Conservation (phyloP, 2,113 vertebrate species). For the Circaetus gallicus region DNA sequence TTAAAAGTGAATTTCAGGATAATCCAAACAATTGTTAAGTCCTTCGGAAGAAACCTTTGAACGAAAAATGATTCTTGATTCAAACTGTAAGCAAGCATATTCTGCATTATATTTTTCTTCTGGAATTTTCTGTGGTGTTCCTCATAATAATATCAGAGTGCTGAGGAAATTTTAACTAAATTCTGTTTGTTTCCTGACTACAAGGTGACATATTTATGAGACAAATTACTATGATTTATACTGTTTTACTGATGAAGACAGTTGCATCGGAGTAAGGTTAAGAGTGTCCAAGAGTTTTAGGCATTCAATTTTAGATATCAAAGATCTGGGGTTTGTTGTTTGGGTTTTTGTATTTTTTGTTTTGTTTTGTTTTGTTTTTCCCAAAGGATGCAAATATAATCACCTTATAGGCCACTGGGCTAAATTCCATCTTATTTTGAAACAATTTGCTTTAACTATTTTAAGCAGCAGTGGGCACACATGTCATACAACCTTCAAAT, state of each 20-base stretch:
- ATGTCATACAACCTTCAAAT: not conserved
- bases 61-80: not conserved
- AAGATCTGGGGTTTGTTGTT: not conserved
- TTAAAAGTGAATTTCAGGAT: not conserved
- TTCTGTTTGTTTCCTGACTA: not conserved
- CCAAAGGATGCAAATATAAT: not conserved
- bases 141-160: not conserved
- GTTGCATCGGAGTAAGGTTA: not conserved
- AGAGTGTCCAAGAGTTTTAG: not conserved
- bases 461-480: not conserved
- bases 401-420: not conserved
- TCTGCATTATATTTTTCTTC: not conserved
- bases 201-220: not conserved
- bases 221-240: rapidly evolving
- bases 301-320: not conserved
- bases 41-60: not conserved
- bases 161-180: not conserved
- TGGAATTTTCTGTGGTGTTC: not conserved
- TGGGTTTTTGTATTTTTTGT: not conserved
- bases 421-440: not conserved
- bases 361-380: not conserved
- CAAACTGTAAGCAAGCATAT: not conserved
- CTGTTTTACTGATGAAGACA: not conserved
- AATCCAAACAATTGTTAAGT: not conserved
- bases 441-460: not conserved